Conservation (phyloP, 2,888 invertebrate species). For the Diarsia brunnea region DNA sequence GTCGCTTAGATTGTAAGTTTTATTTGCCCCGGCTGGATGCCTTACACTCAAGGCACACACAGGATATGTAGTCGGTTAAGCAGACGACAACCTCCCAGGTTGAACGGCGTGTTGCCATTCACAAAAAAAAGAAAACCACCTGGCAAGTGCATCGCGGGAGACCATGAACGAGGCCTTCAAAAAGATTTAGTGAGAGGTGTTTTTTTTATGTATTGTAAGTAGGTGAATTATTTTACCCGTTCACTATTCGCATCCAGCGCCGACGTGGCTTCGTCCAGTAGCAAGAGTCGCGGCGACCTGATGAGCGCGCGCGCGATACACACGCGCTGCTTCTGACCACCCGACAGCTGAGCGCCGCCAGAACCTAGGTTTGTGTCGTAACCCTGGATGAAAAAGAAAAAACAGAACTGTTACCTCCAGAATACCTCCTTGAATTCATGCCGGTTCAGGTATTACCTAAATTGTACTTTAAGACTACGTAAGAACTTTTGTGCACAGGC, state of each 20-base stretch:
- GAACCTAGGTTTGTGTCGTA: constrained; percentile 94
- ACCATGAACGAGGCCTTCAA: background rate
- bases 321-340: constrained; percentile 94
- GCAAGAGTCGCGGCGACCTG: constrained; percentile 91
- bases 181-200: background rate
- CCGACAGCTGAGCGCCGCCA: constrained; percentile 92
- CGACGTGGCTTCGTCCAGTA: constrained; percentile 94
- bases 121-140: background rate
- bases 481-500: background rate
- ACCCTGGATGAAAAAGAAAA: constrained; percentile 82
- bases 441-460: background rate
- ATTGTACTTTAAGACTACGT: no score
- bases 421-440: background rate
- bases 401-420: background rate
- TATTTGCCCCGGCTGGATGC: no score
- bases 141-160: background rate
- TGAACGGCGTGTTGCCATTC: no score
- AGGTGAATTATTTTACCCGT: constrained; percentile 79
- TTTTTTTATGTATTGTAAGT: background rate
- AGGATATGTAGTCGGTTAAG: no score
- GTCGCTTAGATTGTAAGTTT: no score
- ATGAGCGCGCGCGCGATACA: constrained; percentile 94
- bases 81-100: no score
- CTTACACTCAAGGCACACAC: no score
- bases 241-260: constrained; percentile 93